Base-by-base conservation (phyloP, 2,113 vertebrate genomes). In the Channa argus region DNA sequence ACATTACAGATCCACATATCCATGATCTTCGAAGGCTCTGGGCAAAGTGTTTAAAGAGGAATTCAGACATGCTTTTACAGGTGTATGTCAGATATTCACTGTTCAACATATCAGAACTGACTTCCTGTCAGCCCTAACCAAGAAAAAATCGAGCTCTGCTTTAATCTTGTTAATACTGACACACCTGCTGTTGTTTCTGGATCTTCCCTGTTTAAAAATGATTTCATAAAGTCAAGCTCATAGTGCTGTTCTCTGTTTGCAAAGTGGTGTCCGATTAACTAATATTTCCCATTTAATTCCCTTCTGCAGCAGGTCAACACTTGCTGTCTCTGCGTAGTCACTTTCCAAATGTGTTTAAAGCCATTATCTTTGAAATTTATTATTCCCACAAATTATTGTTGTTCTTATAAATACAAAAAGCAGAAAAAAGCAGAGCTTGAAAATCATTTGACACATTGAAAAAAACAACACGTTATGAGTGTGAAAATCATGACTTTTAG, bases 161-260 rank as follows among this genome's bases (percentile, higher is more conserved):
- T 53, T 33, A 13, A 36, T 54, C 24, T 8, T 5, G 52, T 59
- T 43, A 37, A 54, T 56, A 9, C 44, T 13, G 38, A 6, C 37
- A 50, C 37, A 52, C 45, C 39, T 43, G 8, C 36, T 43, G 2
- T 37, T 75, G 59, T 60, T 39, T 80, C 43, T 54, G 34, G 5
- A 5, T 39, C 54, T 33, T 56, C 51, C 65, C 47, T 54, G 49
- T 45, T 44, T 12, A 54, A 55, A 45, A 43, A 13, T 39, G 13
- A 56, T 36, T 68, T 54, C 56, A 15, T 36, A 4, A 63, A 66
- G 36, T 70, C 72, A 24, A 0, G 1, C 6, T 66, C 34, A 14
- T 45, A 24, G 24, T 24, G 24, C 24, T 24, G 24, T 24, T 24
- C 24, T 24, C 24, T 1, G 24, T 24, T 24, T 24, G 24, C 1